Base-by-base conservation (phyloP, 2,797 vertebrate genomes). In the Loris lydekkerianus region DNA sequence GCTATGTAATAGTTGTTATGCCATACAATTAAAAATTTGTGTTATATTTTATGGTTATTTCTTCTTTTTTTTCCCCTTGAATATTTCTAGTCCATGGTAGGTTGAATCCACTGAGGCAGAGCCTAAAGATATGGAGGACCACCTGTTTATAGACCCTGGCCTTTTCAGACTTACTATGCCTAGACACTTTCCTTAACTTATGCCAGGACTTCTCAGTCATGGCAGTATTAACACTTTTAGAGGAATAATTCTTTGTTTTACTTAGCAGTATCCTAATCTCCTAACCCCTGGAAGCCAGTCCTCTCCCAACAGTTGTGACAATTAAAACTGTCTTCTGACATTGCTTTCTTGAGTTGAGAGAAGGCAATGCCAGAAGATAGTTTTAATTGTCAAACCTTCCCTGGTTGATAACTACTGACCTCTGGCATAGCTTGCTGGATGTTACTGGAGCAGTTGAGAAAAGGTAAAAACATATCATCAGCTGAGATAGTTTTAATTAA, bases 401-500 rank as follows among this genome's bases (percentile, higher is more conserved):
- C 15, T 60, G 17, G 11, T 49, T 56, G 27, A n/a, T 82, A 70
- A 90, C 25, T 53, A 37, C 56, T 75, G 34, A n/a, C 13, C 20
- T 70, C 2, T 78, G 43, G 23, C 70, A 17, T 23, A 65, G 37
- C 17, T 86, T 83, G n/a, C 17, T 34, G 34, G 72, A 69, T 86
- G 60, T 96, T 89, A 15, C 58, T 49, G 60, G 72, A 69, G 77
- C 17, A 53, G 20, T 53, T 31, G 25, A 94, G 49, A 94, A 70
- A 60, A 61, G 43, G 34, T 34, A 31, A 84, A 86, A 85, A 69
- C n/a, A n/a, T 53, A 49, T 46, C 21, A 70, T n/a, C 40, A 40
- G 20, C 10, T 34, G 40, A 77, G 27, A 53, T 29, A 67, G 70
- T 92, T 96, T 92, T 34, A 86, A 29, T 69, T 53, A 67, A 78